Conservation (phyloP, 2,888 invertebrate genomes). For the Morpho achilles region DNA sequence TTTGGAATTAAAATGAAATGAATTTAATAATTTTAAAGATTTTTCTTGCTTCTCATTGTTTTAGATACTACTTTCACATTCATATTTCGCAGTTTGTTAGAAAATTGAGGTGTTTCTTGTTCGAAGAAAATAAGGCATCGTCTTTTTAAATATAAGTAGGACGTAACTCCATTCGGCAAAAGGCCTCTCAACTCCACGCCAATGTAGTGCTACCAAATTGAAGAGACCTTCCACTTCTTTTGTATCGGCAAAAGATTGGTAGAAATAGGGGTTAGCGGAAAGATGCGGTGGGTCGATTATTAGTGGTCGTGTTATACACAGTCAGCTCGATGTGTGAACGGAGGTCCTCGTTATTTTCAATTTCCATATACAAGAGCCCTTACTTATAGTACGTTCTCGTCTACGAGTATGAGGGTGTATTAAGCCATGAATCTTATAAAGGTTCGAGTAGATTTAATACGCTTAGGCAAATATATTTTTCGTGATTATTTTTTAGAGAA, state of each 20-base stretch:
- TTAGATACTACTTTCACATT: too few relatives aligned
- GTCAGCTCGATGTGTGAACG: constrained; percentile 72
- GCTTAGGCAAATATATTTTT: constrained; percentile 30
- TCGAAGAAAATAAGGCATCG: constrained; percentile 71
- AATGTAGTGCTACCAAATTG: constrained; percentile 59
- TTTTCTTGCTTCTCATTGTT: too few relatives aligned
- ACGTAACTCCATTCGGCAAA: constrained; percentile 76
- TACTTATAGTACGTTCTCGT: constrained; percentile 58
- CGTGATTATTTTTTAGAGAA: neutral
- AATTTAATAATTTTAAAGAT: too few relatives aligned
- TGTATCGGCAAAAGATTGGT: constrained; percentile 52
- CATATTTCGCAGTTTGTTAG: constrained; percentile 29
- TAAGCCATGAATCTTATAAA: constrained; percentile 75
- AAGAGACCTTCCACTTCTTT: constrained; percentile 51
- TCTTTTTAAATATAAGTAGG: constrained; percentile 75
- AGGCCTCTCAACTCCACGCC: constrained; percentile 70
- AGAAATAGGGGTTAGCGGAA: constrained; percentile 55
- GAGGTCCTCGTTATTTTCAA: constrained; percentile 77
- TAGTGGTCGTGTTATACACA: constrained; percentile 56
- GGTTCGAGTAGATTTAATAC: constrained; percentile 61
- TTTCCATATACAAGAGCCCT: constrained; percentile 75
- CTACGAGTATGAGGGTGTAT: constrained; percentile 67
- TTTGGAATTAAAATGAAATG: too few relatives aligned
- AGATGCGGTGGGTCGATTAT: constrained; percentile 54
- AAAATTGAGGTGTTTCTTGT: constrained; percentile 61